Conservation (phyloP, 2,113 vertebrate species). For the Stictonetta naevosa region DNA sequence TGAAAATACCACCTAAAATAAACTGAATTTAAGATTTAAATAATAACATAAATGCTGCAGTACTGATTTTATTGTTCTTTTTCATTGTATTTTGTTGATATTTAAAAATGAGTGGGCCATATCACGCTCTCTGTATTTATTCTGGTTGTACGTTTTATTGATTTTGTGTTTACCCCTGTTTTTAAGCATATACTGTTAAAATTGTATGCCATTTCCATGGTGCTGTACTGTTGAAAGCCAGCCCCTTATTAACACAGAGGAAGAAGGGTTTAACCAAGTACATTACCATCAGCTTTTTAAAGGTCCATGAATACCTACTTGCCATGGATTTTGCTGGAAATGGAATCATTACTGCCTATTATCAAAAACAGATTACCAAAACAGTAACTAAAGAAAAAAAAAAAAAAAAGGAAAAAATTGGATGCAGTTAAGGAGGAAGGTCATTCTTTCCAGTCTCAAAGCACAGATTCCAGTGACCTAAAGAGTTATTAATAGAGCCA, state of each 20-base stretch:
- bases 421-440: neutral
- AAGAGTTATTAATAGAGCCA: neutral
- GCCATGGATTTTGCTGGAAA: neutral
- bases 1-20: neutral
- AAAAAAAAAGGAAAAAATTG: neutral
- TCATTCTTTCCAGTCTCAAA: neutral
- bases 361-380: neutral
- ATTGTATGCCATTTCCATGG: neutral
- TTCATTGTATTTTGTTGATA: no score
- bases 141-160: neutral
- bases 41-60: neutral
- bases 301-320: neutral
- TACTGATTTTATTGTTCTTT: neutral
- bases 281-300: neutral
- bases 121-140: neutral
- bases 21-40: neutral
- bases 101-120: neutral
- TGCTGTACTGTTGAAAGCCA: neutral
- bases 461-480: neutral
- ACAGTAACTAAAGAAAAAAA: neutral
- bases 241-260: neutral
- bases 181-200: neutral
- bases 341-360: neutral
- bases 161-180: neutral
- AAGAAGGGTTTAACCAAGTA: neutral